Evolutionary conservation across 2,113 vertebrate genomes (phyloP).

Genomic region (Copsychus sechellarum): DNA sequence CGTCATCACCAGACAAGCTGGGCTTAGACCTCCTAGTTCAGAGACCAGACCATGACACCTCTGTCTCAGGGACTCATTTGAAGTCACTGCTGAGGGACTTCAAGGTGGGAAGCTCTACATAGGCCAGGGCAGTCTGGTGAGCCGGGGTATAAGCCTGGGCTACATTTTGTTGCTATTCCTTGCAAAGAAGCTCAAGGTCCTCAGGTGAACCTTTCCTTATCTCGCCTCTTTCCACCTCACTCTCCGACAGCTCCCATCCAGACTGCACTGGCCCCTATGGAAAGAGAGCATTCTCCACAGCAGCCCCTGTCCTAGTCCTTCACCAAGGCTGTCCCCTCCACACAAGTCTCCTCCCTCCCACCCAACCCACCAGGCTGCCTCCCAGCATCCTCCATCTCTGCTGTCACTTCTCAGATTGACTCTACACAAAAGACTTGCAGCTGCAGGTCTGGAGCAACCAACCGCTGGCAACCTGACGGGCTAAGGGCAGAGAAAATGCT

Average conservation of each 20-base stretch:
- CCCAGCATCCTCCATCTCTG: background rate
- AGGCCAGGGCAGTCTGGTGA: background rate
- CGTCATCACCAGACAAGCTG: background rate
- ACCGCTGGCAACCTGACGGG: background rate
- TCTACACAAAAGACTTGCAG: background rate
- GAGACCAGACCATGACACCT: background rate
- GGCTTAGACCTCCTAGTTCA: background rate
- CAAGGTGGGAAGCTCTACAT: background rate
- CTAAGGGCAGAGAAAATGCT: background rate
- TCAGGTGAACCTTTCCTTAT: background rate
- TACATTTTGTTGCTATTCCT: background rate
- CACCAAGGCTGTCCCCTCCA: background rate
- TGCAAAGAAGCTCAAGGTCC: background rate
- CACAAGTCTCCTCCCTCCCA: background rate
- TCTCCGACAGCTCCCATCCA: background rate
- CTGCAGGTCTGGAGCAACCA: background rate
- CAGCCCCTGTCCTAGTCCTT: background rate
- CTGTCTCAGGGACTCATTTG: rapidly evolving
- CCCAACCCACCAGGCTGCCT: background rate
- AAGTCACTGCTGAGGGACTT: background rate
- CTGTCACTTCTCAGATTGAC: background rate
- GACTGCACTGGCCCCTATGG: background rate
- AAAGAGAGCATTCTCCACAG: background rate
- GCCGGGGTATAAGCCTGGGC: background rate
- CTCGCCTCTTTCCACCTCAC: background rate